These are phyloP conservation scores for Ceyx margarethae DNA, from an alignment of 2,113 vertebrate genomes.

Conservation along the genomic window DNA sequence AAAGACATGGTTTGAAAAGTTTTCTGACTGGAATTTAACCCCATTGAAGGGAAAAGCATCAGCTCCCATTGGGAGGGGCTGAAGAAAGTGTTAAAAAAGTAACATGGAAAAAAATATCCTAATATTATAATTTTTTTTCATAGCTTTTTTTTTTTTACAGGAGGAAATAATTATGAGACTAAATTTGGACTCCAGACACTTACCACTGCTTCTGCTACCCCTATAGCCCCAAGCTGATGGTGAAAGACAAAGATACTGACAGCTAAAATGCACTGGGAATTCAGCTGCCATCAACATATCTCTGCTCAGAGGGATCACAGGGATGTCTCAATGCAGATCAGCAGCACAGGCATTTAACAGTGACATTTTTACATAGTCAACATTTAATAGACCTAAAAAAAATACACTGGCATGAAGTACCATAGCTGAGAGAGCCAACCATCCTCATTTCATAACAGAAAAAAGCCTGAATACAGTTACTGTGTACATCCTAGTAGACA, in stretches of 20 bases:
- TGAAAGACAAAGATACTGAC: background rate
- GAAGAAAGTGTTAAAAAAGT: background rate
- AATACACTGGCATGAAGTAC: background rate
- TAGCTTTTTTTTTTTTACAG: background rate
- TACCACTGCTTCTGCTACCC: background rate
- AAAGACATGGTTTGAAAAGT: background rate
- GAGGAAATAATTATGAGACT: background rate
- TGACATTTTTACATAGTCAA: background rate
- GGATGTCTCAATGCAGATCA: background rate
- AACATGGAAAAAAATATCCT: background rate
- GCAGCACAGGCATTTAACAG: background rate
- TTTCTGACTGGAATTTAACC: background rate
- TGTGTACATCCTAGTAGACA: background rate
- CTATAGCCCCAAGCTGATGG: background rate
- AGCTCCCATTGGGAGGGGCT: background rate
- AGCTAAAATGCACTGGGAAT: background rate
- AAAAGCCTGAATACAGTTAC: background rate
- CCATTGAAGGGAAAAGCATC: background rate
- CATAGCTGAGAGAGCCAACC: background rate
- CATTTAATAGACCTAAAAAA: background rate
- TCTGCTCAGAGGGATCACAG: background rate
- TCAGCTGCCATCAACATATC: background rate
- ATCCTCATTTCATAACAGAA: background rate
- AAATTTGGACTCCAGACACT: background rate
- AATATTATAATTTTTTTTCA: background rate